Evolutionary conservation across 2,113 vertebrate species (phyloP).

Genomic region (Haliaeetus leucogaster): DNA sequence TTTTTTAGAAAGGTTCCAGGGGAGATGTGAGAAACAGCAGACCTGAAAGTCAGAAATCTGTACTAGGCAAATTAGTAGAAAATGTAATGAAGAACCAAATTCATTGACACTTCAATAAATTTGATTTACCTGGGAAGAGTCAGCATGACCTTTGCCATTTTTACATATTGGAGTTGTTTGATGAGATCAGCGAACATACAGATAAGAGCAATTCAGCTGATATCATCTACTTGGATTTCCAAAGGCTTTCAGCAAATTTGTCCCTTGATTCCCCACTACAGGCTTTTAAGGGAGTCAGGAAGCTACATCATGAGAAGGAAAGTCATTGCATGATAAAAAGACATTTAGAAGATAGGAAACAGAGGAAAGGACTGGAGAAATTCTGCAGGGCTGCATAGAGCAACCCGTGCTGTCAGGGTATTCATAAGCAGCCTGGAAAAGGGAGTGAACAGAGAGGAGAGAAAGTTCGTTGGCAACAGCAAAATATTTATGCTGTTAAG

Average conservation of each 20-base stretch:
- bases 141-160: neutral
- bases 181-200: neutral
- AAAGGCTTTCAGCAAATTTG: neutral
- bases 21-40: neutral
- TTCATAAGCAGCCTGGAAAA: neutral
- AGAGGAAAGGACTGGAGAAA: neutral
- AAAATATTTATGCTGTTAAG: neutral
- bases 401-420: neutral
- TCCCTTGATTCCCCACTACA: neutral
- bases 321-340: neutral
- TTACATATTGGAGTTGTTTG: neutral
- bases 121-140: neutral
- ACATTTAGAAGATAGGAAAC: neutral
- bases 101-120: neutral
- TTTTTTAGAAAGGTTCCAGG: neutral
- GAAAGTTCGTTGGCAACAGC: neutral
- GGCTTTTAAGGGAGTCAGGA: neutral
- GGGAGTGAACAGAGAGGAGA: neutral
- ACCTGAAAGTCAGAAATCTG: neutral
- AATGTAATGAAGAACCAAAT: neutral
- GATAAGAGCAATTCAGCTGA: neutral
- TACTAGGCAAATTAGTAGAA: neutral
- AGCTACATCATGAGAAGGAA: neutral
- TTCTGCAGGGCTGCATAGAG: neutral
- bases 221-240: neutral